Conservation (phyloP, 2,797 vertebrate species). For the Syncerus caffer region DNA sequence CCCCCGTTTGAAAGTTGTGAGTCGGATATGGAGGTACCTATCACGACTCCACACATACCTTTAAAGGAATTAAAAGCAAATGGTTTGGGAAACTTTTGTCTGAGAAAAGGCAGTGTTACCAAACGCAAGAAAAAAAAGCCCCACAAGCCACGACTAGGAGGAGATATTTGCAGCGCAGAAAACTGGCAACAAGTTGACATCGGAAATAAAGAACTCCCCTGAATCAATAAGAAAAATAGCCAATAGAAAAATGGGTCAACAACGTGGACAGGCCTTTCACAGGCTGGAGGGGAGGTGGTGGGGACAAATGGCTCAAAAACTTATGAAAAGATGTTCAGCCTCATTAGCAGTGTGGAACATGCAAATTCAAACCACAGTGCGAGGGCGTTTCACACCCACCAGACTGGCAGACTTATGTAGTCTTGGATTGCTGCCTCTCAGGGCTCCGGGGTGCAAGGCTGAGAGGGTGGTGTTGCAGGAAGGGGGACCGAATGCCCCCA, state of each 20-base stretch:
- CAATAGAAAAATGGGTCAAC: not conserved
- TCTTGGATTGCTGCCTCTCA: not conserved
- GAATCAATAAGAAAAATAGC: not conserved
- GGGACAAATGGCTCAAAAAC: not conserved
- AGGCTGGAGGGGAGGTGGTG: not conserved
- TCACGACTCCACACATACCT: fast-evolving
- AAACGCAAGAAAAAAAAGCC: not conserved
- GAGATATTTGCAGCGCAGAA: not conserved
- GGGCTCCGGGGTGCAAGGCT: not conserved
- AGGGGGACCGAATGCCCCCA: not conserved
- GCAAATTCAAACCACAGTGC: not conserved
- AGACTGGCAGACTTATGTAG: not conserved
- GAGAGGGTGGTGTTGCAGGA: not conserved
- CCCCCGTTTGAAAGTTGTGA: not conserved
- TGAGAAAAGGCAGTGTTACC: not conserved
- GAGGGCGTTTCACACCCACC: not conserved
- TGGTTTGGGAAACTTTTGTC: not conserved
- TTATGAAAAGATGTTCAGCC: not conserved
- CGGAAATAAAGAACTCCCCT: not conserved
- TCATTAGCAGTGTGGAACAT: not conserved
- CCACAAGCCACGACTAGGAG: not conserved
- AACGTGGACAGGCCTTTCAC: not conserved
- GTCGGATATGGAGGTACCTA: not conserved
- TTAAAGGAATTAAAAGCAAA: not conserved
- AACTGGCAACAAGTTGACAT: not conserved